phyloP scores from a whole-genome alignment of 2,888 invertebrate genomes.

The Eupithecia abbreviata region DNA sequence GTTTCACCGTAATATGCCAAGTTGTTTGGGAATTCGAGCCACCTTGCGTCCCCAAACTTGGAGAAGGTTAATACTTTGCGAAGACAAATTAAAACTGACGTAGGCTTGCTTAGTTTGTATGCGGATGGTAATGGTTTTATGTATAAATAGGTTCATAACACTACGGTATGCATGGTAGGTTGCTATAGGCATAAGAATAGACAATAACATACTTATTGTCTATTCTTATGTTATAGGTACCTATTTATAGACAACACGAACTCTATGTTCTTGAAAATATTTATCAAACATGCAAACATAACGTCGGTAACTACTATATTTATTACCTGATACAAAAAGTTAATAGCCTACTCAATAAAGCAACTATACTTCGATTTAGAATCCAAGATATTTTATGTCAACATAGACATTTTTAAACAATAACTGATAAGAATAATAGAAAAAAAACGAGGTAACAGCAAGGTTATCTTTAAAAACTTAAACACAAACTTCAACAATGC shows the following conservation, averaged over 20 bases:
- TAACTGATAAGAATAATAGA: no score
- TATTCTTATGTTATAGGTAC: no score
- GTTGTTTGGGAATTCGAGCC: conserved; percentile 22
- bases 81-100: conserved; percentile 4
- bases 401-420: no score
- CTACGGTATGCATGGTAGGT: not conserved
- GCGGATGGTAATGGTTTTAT: not conserved
- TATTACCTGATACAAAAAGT: not conserved
- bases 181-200: no score
- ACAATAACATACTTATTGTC: no score
- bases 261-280: no score
- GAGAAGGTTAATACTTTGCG: not conserved
- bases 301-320: not conserved
- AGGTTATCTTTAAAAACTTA: no score
- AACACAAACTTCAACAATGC: no score
- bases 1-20: conserved; percentile 21
- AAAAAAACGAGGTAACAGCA: no score
- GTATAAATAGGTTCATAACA: not conserved
- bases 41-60: conserved; percentile 1
- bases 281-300: no score
- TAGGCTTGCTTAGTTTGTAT: not conserved
- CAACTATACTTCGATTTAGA: not conserved
- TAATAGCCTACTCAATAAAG: not conserved
- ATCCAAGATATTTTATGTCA: no score
- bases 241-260: no score